These are phyloP conservation scores for Heterodera filipjevi DNA, from an alignment of 2,888 invertebrate species.

Conservation along the genomic window DNA sequence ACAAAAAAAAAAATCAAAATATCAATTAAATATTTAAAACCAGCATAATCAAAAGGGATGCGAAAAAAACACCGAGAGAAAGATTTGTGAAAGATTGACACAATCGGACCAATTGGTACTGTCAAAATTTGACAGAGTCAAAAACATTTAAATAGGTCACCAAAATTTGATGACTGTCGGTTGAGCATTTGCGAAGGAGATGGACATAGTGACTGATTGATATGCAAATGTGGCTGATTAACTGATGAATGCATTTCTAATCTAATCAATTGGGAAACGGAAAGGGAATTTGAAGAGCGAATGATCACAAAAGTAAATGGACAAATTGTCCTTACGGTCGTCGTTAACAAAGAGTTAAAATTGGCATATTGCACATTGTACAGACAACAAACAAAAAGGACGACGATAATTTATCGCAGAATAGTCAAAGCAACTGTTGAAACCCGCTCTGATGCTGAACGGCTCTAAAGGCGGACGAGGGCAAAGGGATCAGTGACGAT, in stretches of 20 bases:
- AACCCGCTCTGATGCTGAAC: not conserved
- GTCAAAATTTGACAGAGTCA: not conserved
- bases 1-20: not conserved
- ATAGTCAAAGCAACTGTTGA: not conserved
- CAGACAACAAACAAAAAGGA: not conserved
- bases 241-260: not conserved
- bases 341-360: not conserved
- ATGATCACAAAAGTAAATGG: not conserved
- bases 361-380: not conserved
- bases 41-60: not conserved
- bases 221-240: not conserved
- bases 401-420: not conserved
- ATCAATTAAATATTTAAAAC: not conserved
- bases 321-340: slow-evolving; percentile 2
- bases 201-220: not conserved
- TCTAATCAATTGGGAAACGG: not conserved
- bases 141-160: not conserved
- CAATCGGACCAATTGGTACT: not conserved
- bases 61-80: slow-evolving; percentile 3
- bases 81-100: not conserved
- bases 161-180: not conserved
- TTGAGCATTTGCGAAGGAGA: not conserved
- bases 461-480: slow-evolving; percentile 7
- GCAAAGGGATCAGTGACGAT: not conserved
- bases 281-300: not conserved